phyloP scores from a whole-genome alignment of 2,888 invertebrate species.

The Silvanus unidentatus region DNA sequence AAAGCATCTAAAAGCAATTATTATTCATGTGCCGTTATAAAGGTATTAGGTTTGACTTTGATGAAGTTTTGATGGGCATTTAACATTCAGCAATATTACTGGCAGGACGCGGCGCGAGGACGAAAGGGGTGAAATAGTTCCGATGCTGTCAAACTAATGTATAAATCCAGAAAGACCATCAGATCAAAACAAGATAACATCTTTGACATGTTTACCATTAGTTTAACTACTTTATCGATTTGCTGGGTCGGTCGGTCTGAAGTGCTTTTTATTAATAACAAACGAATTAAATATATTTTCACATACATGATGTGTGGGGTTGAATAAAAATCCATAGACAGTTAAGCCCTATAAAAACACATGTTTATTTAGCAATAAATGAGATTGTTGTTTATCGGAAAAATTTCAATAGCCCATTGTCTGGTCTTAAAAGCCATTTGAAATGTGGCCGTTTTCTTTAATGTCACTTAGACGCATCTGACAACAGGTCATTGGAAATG shows the following conservation, averaged over 20 bases:
- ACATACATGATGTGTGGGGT: constrained; percentile 11
- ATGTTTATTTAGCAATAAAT: constrained; percentile 16
- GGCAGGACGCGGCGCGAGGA: no score
- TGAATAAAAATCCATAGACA: constrained; percentile 11
- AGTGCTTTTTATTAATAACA: constrained; percentile 7
- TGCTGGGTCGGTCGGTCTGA: no score
- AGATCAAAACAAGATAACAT: constrained; percentile 19
- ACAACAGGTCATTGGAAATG: no score
- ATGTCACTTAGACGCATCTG: no score
- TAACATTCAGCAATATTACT: no score
- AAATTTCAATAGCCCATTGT: constrained; percentile 13
- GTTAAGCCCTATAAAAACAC: no score
- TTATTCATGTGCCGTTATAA: no score
- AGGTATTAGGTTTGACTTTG: no score
- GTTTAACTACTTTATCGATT: constrained; percentile 19
- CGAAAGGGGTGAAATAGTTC: constrained; percentile 4
- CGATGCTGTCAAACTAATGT: constrained; percentile 18
- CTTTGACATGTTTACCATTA: constrained; percentile 26
- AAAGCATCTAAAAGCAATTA: no score
- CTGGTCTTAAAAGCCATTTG: constrained; percentile 3
- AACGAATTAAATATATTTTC: constrained; percentile 10
- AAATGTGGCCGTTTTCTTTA: no score
- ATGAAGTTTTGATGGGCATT: no score
- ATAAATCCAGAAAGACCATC: constrained; percentile 19
- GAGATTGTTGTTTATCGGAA: constrained; percentile 13